Evolutionary conservation across 2,888 invertebrate genomes (phyloP).

Genomic region (Drosophila dives): DNA sequence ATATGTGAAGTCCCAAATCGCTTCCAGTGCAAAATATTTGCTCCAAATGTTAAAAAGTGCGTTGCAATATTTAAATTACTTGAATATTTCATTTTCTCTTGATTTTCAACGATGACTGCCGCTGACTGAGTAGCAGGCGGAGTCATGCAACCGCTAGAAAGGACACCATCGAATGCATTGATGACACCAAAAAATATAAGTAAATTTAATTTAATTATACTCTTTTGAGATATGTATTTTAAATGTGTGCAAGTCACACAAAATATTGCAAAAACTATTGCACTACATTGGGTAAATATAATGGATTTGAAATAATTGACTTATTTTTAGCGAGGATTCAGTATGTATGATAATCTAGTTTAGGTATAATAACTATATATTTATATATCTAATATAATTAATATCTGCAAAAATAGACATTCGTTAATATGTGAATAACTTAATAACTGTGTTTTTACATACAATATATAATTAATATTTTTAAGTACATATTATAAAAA

Average conservation of each 20-base stretch:
- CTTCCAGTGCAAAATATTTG: constrained; percentile 34
- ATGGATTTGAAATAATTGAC: not conserved
- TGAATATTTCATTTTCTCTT: too few species aligned
- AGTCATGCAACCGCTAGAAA: not conserved
- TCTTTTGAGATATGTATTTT: not conserved
- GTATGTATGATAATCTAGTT: not conserved
- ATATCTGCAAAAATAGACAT: not conserved
- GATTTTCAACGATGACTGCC: too few species aligned
- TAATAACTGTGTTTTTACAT: not conserved
- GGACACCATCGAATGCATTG: not conserved
- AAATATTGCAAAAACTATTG: not conserved
- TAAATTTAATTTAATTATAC: not conserved
- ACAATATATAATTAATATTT: not conserved
- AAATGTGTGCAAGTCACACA: not conserved
- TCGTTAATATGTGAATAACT: not conserved
- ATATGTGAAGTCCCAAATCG: constrained; percentile 47
- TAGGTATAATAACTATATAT: not conserved
- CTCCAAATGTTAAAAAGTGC: constrained; percentile 51
- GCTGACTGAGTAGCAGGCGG: too few species aligned
- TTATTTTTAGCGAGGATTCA: not conserved
- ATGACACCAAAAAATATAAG: not conserved
- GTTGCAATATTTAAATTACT: constrained; percentile 41
- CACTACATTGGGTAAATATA: not conserved
- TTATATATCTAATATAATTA: not conserved
- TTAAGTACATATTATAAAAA: not conserved